Evolutionary conservation across 2,888 invertebrate species (phyloP), one percentile per base, ranked within the genome.

Genomic region (Parasteatoda lunata): DNA sequence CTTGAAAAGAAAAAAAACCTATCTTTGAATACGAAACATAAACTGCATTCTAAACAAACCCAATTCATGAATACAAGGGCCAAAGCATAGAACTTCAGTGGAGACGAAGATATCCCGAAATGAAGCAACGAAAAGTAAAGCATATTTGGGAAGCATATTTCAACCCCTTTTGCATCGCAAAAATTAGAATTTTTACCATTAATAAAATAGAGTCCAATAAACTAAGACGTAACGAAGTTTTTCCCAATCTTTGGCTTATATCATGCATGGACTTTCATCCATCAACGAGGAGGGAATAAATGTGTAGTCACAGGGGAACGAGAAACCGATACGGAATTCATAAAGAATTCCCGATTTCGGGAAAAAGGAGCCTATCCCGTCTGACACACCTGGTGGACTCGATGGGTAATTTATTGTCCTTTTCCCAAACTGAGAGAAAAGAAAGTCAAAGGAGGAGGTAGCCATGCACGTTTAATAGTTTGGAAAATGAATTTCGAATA

Each of bases 261-360:
- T 59, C 59, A 59, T n/a, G 4, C 3, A n/a, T 13, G 59, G n/a
- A 7, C 3, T 9, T 13, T 13, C 59, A 59, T 59, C 59, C 9
- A 59, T 59, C 59, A 59, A 9, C n/a, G 59, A 7, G 8, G 4
- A 59, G n/a, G 59, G 9, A 59, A 59, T 59, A 59, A 59, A 59
- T 59, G 59, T 59, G 59, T 59, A 59, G 59, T 59, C 59, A 59
- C 59, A 59, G 8, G 59, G 9, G 59, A 59, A 59, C n/a, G 59
- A 59, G 59, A 59, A 59, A 59, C 59, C 59, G 59, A 59, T 59
- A 59, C 11, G 59, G n/a, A 59, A 59, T 59, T 59, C 59, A 59
- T 59, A 59, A 59, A 59, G 59, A 59, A 59, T 59, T 59, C n/a
- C 59, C 59, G 59, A 59, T 59, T 59, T 59, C 59, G 59, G 54